Evolutionary conservation across 1,140 invertebrate species (phyloP), one percentile per base, ranked within the genome.

Genomic region (Pectinophora gossypiella): DNA sequence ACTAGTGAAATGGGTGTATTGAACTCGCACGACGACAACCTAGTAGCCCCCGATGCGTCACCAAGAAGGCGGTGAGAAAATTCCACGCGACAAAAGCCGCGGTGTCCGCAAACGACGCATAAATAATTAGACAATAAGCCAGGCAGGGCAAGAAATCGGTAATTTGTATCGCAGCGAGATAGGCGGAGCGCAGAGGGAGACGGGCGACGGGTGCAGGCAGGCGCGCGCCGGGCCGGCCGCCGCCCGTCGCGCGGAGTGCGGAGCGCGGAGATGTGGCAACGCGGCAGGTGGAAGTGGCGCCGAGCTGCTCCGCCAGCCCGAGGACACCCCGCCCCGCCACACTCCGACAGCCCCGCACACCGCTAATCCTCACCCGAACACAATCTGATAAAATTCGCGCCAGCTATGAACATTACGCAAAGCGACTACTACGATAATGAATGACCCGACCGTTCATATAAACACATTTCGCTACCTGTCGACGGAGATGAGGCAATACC

Each of bases 331-430:
- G 84, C 76, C 73, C 85, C 80, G 87, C 87, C 72, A 69, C 63
- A 60, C 64, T 61, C 52, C 66, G 49, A 52, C 58, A 12, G 51
- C 49, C 48, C 51, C 69, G 43, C 55, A 55, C 68, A 60, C 76
- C 72, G 76, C 80, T 82, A 82, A 85, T 85, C 80, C 78, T 78
- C 76, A 69, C 72, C 80, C 76, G 75, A 82, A 85, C 70, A 84
- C 80, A 79, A 86, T 84, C 82, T 84, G 80, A 86, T 84, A 86
- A 86, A 84, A 84, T 86, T 86, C 82, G 83, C 83, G 80, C 78
- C 80, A 83, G 76, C 80, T 77, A 84, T 77, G 77, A 84, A 81
- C 74, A 78, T 84, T 86, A 86, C 80, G 85, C 78, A 80, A 84
- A 84, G 77, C 78, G 71, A 80, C 73, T 61, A 79, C 80, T 79